Evolutionary conservation across 1,140 invertebrate genomes (phyloP).

Genomic region (Drosophila simulans): DNA sequence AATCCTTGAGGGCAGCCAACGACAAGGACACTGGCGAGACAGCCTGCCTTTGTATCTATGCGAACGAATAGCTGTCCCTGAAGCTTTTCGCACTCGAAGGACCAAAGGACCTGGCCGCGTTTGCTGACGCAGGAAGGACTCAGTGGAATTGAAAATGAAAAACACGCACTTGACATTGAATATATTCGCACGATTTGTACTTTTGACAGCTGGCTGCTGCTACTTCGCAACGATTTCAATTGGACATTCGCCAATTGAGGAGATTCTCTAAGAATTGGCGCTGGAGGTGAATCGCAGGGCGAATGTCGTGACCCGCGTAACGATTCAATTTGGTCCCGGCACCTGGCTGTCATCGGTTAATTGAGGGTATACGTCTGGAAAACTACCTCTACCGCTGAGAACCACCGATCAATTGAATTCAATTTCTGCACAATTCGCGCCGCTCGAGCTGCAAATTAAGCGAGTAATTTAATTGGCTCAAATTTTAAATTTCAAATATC

Average conservation of each 20-base stretch:
- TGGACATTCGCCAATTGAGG: conserved; percentile 54
- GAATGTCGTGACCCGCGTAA: conserved; percentile 53
- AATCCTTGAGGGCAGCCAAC: conserved; percentile 32
- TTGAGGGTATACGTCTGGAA: conserved; percentile 31
- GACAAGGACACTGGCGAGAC: conserved; percentile 31
- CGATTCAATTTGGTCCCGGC: conserved; percentile 36
- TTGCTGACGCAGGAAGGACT: conserved; percentile 42
- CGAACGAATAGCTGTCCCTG: not conserved
- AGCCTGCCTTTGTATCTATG: conserved; percentile 15
- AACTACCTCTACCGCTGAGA: conserved; percentile 11
- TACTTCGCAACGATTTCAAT: conserved; percentile 55
- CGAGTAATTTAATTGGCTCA: conserved; percentile 66
- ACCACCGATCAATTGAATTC: conserved; percentile 66
- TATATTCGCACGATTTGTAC: conserved; percentile 20
- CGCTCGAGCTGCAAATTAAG: conserved; percentile 43
- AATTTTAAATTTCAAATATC: conserved; percentile 58
- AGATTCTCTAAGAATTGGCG: conserved; percentile 22
- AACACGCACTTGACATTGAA: conserved; percentile 68
- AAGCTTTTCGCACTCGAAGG: conserved; percentile 13
- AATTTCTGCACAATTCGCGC: conserved; percentile 61
- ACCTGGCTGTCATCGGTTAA: conserved; percentile 48
- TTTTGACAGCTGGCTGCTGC: conserved; percentile 9
- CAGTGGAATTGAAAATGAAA: not conserved
- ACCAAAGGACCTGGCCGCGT: not conserved
- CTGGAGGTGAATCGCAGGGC: conserved; percentile 37